A percentile compares a stretch with the other conserved stretches of the same genome.
phyloP scores from a whole-genome alignment of 2,888 invertebrate genomes.

The Melikaiella ostensackeni region DNA sequence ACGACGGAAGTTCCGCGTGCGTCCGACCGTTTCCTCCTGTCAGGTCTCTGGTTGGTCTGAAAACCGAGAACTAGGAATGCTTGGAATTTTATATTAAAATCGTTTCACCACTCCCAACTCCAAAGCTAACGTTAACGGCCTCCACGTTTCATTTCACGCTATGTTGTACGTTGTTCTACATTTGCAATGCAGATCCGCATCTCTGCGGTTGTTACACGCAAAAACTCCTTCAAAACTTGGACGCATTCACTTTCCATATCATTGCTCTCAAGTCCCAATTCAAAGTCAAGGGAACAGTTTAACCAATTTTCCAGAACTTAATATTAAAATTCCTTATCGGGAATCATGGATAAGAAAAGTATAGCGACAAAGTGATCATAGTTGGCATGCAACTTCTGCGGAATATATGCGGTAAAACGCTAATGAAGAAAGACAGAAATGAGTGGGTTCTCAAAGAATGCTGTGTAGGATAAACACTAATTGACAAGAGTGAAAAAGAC shows the following conservation, averaged over 20 bases:
- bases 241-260: neutral
- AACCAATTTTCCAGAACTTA: neutral
- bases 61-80: slow-evolving; percentile 59
- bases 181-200: slow-evolving; percentile 34
- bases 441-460: too few species aligned
- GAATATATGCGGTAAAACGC: too few species aligned
- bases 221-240: neutral
- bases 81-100: slow-evolving; percentile 72
- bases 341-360: too few species aligned
- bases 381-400: too few species aligned
- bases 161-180: slow-evolving; percentile 46
- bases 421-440: too few species aligned
- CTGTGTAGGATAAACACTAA: too few species aligned
- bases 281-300: neutral
- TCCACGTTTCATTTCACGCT: slow-evolving; percentile 39
- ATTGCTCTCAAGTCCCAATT: neutral
- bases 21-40: slow-evolving; percentile 36
- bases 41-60: slow-evolving; percentile 36
- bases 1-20: slow-evolving; percentile 35
- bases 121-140: slow-evolving; percentile 24
- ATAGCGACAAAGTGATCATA: too few species aligned
- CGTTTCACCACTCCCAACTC: slow-evolving; percentile 51
- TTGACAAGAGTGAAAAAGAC: too few species aligned
- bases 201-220: slow-evolving; percentile 28
- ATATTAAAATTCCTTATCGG: too few species aligned